A percentile compares a stretch with the other conserved stretches of the same genome.
phyloP scores from a whole-genome alignment of 1,140 invertebrate species.

The Meloidogyne floridensis region DNA sequence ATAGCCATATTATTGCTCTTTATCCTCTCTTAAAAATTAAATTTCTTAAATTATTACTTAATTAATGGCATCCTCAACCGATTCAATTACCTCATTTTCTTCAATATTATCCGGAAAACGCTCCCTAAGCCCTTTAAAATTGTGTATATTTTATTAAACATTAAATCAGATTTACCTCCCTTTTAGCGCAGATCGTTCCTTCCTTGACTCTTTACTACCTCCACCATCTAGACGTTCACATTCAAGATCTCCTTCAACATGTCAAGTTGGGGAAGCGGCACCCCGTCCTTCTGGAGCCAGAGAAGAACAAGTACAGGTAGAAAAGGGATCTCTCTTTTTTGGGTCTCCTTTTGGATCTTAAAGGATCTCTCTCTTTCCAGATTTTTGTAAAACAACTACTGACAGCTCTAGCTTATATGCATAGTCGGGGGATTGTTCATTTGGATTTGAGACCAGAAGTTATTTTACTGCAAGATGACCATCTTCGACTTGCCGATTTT shows the following conservation, averaged over 20 bases:
- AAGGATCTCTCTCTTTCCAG: neutral
- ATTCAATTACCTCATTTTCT: neutral
- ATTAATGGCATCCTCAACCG: neutral
- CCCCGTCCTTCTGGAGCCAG: slow-evolving; percentile 70
- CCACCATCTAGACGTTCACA: slow-evolving; percentile 39
- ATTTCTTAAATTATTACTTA: neutral
- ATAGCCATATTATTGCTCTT: neutral
- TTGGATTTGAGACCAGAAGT: slow-evolving; percentile 88
- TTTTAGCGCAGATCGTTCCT: slow-evolving; percentile 67
- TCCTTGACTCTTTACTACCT: slow-evolving; percentile 77
- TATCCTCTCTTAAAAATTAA: neutral
- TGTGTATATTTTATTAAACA: neutral
- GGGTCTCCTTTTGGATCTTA: neutral
- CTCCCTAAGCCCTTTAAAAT: neutral
- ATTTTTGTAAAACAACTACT: slow-evolving; percentile 78
- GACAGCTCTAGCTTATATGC: slow-evolving; percentile 85
- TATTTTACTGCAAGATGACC: slow-evolving; percentile 79
- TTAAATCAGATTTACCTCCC: neutral
- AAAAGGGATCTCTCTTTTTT: neutral
- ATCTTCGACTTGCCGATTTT: slow-evolving; percentile 85
- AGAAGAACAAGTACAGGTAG: slow-evolving; percentile 81
- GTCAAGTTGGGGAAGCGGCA: neutral
- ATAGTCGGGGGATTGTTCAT: slow-evolving; percentile 83
- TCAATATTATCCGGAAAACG: neutral
- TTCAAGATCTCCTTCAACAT: neutral